Base-by-base conservation (phyloP, 1,140 invertebrate genomes). In the Drosophila nannoptera region DNA sequence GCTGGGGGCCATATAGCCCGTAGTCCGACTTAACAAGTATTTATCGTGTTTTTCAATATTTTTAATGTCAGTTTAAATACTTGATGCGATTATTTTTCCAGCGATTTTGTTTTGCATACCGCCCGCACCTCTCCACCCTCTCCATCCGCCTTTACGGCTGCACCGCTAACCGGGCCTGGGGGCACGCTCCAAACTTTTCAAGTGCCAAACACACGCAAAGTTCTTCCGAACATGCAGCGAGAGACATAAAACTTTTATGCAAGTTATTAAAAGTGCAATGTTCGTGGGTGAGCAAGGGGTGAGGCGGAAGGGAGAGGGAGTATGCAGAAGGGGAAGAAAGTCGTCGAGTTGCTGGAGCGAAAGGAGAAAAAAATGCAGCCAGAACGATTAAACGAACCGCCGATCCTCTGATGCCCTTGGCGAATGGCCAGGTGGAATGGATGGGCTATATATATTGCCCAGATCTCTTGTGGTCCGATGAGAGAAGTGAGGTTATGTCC, bases 11-110 rank as follows among this genome's bases (percentile, higher is more conserved):
- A 40, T 31, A 60, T 50, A 49, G 58, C 70, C 66, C 43, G 70
- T 5, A 59, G 62, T 38, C 45, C 38, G 46, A 84, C 80, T 83
- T 83, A 83, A 76, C 80, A 83, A 83, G 75, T 84, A 84, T 83
- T 83, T 83, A 83, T 84, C 80, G 80, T 80, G 80, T 83, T 83
- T 83, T 84, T 83, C 80, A 83, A 83, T 83, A 84, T 83, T 83
- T 83, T 84, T 83, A 83, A 83, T 84, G 80, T 83, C 76, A 84
- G 76, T 83, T 83, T 83, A 83, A 83, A 84, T 83, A 83, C 80
- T 83, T 84, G 73, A 86, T 64, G 73, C 80, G 80, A 84, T 83
- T 83, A 84, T 78, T 84, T 56, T 83, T 84, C 69, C 80, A 78
- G 69, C 59, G 76, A 84, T 84, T 83, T 83, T 84, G 63, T 69